A percentile compares a stretch with the other conserved stretches of the same genome.
Evolutionary conservation across 1,140 invertebrate genomes (phyloP).

Genomic region (Hyles euphorbiae): DNA sequence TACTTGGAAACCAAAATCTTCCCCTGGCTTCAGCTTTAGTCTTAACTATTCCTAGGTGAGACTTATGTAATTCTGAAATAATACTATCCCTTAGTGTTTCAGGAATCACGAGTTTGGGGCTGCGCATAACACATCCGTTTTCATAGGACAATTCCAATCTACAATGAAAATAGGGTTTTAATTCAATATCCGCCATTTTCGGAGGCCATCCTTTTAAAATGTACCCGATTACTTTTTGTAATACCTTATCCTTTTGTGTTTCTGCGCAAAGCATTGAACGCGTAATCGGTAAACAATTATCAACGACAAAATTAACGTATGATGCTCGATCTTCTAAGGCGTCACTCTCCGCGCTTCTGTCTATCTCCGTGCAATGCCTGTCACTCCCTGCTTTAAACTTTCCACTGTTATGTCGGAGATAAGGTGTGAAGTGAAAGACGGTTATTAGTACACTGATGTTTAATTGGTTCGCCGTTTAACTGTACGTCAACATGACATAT

Average conservation of each 20-base stretch:
- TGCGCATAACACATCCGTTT: too few relatives aligned
- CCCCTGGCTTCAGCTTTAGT: not conserved
- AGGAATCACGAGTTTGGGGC: too few relatives aligned
- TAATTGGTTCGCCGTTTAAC: too few relatives aligned
- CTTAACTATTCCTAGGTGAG: slow-evolving; percentile 4
- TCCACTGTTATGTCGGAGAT: too few relatives aligned
- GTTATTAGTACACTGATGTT: too few relatives aligned
- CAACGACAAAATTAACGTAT: slow-evolving; percentile 21
- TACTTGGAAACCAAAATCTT: slow-evolving; percentile 61
- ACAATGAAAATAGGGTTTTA: slow-evolving; percentile 4
- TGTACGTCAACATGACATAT: too few relatives aligned
- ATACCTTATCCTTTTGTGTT: slow-evolving; percentile 1
- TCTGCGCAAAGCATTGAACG: not conserved
- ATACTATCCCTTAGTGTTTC: too few relatives aligned
- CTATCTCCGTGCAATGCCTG: too few relatives aligned
- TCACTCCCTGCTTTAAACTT: too few relatives aligned
- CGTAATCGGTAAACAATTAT: slow-evolving; percentile 14
- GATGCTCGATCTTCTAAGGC: slow-evolving; percentile 10
- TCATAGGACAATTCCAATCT: not conserved
- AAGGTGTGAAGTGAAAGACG: too few relatives aligned
- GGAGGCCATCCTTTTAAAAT: slow-evolving; percentile 4
- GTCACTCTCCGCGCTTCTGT: not conserved
- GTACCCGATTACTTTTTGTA: not conserved
- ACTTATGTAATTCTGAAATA: slow-evolving; percentile 4
- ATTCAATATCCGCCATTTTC: slow-evolving; percentile 1